A percentile compares a stretch with the other conserved stretches of the same genome.
Conservation (phyloP, 2,797 vertebrate genomes). For the Cirrhinus mrigala region DNA sequence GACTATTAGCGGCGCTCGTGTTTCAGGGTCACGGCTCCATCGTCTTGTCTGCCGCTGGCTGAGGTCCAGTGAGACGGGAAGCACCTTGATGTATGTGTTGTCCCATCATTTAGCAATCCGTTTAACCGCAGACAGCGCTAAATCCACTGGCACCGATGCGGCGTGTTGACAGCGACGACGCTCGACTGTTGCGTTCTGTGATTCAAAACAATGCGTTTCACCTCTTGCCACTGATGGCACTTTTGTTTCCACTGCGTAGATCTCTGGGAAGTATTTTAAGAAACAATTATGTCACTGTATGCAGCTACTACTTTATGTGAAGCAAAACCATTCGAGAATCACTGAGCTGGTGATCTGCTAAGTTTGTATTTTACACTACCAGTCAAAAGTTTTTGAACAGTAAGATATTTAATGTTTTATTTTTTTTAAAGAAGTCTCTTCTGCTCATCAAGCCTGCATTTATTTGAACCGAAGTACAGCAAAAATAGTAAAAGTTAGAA, state of each 20-base stretch:
- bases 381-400: no score
- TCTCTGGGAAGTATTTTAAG: conserved; percentile 32
- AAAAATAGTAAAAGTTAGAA: no score
- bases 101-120: conserved; percentile 37
- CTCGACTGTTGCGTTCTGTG: conserved; percentile 29
- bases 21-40: conserved; percentile 56
- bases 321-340: no score
- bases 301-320: neutral
- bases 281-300: neutral
- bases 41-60: conserved; percentile 53
- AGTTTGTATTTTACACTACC: no score
- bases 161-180: conserved; percentile 11
- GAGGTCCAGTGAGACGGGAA: conserved; percentile 45
- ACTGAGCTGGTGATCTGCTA: no score
- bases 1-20: conserved; percentile 59
- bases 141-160: conserved; percentile 16
- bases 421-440: no score
- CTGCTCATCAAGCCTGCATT: no score
- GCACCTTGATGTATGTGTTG: conserved; percentile 51
- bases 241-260: neutral
- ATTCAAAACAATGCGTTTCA: conserved; percentile 26
- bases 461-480: no score
- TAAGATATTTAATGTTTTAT: no score
- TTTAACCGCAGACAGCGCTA: conserved; percentile 28
- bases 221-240: neutral